Conservation (phyloP, 2,888 invertebrate genomes). For the Orthonychiurus folsomi region DNA sequence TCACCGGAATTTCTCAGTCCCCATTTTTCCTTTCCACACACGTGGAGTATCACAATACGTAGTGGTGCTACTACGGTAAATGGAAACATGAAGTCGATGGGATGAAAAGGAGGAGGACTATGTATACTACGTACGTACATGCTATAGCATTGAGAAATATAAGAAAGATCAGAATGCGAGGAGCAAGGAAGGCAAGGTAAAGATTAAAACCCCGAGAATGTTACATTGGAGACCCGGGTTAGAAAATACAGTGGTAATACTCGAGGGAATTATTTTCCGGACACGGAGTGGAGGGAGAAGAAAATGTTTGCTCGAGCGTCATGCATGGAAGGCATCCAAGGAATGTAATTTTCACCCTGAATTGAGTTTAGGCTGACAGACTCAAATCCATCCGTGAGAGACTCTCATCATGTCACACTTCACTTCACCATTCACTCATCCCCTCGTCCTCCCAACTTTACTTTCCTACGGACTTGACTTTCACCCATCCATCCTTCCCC, state of each 20-base stretch:
- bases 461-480: background rate
- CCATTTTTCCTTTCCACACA: no score
- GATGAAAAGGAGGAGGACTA: no score
- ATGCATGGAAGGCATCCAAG: constrained; percentile 35
- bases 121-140: no score
- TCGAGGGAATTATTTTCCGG: background rate
- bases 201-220: no score
- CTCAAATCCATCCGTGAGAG: constrained; percentile 19
- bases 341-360: constrained; percentile 40
- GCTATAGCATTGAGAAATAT: background rate
- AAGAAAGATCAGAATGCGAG: background rate
- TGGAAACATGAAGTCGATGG: background rate
- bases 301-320: constrained; percentile 31
- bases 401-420: constrained; percentile 9
- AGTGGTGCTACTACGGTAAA: no score
- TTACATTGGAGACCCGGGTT: background rate
- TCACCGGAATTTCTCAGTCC: background rate
- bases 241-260: background rate
- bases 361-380: constrained; percentile 39
- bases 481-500: constrained; percentile 2
- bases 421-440: constrained; percentile 5
- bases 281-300: background rate
- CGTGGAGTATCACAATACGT: no score
- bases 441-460: background rate
- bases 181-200: background rate